Evolutionary conservation across 2,888 invertebrate species (phyloP), one percentile per base, ranked within the genome.

Genomic region (Lamellibrachia satsuma): DNA sequence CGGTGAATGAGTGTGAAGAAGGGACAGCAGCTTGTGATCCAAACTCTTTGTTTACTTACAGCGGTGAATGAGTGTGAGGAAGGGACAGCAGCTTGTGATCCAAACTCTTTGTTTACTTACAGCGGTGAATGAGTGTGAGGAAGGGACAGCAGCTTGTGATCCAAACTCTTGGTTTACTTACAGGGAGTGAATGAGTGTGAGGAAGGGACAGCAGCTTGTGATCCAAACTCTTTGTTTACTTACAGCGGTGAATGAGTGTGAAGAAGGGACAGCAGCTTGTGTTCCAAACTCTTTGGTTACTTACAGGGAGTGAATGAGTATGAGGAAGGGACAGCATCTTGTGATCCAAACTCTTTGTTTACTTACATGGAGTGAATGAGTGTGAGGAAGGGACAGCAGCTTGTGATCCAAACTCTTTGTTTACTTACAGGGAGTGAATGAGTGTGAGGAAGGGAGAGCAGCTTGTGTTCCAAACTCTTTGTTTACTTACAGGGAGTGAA

Each of bases 111-210:
- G 60, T 60, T 60, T 60, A 7, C 60, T 15, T 60, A 11, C 60
- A 60, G 60, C 60, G 11, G 60, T 4, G 60, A 22, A 60, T 1
- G 15, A 9, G 15, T 60, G 60, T 60, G 92, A 51, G 11, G 92
- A 90, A 1, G 92, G 90, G 8, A 93, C 92, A 11, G 91, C 75
- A 11, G 90, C 51, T 52, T 93, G 93, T 92, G 92, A 57, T 15
- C 22, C 75, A 27, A 52, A 91, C 6, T n/a, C 92, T 27, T 92
- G 0, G 52, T 75, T 52, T 39, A 52, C 9, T 90, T 52, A 9
- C 55, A 93, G 93, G 75, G 52, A n/a, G 39, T 90, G 8, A 75
- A 93, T 51, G 60, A 60, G 7, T 7, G 60, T 60, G 60, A 1
- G 39, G 39, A 39, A 1, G 39, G 39, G 39, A 39, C 39, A 39